These are phyloP conservation scores for Zaprionus bogoriensis DNA, from an alignment of 2,888 invertebrate species.

Conservation along the genomic window DNA sequence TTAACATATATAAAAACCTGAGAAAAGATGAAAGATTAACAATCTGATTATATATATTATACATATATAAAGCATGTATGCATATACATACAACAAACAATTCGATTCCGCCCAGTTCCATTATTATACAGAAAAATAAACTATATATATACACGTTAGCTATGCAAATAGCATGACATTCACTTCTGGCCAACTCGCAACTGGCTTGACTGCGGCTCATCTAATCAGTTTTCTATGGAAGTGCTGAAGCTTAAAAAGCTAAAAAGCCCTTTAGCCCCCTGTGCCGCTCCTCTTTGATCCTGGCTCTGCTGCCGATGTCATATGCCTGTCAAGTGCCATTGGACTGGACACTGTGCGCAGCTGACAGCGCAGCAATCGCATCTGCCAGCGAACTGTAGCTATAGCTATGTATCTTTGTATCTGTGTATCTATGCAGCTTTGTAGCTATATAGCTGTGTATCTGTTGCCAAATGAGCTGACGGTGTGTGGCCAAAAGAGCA, in stretches of 20 bases:
- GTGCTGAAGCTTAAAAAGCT: not conserved
- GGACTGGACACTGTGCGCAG: not conserved
- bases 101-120: too few species aligned
- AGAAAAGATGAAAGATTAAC: too few species aligned
- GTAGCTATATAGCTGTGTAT: constrained; percentile 3
- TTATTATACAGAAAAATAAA: too few species aligned
- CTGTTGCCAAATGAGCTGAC: not conserved
- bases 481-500: constrained; percentile 12
- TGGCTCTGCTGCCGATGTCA: not conserved
- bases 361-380: not conserved
- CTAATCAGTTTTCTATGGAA: not conserved
- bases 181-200: too few species aligned
- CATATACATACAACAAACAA: too few species aligned
- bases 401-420: not conserved
- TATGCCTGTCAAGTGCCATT: not conserved
- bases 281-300: not conserved
- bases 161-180: too few species aligned
- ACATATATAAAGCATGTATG: too few species aligned
- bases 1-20: too few species aligned
- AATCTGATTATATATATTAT: too few species aligned
- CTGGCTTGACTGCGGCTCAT: too few species aligned
- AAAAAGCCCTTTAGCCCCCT: not conserved
- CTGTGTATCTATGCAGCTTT: not conserved
- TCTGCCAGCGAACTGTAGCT: not conserved
- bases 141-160: too few species aligned